Evolutionary conservation across 2,888 invertebrate species (phyloP).

Genomic region (Gari tellinella): DNA sequence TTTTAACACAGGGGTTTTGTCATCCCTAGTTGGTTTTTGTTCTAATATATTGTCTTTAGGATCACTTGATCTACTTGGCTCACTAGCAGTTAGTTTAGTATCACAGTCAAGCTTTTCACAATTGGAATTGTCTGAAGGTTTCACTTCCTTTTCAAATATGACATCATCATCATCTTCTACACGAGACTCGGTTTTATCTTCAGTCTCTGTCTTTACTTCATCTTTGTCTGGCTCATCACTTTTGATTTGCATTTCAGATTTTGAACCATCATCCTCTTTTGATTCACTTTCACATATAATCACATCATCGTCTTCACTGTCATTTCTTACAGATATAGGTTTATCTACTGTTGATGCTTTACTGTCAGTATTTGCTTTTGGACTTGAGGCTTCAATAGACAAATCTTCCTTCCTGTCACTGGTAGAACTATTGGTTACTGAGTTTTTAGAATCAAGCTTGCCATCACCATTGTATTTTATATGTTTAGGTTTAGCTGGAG

Average conservation of each 20-base stretch:
- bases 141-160: slow-evolving; percentile 35
- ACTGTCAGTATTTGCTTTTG: too few species aligned
- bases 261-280: slow-evolving; percentile 6
- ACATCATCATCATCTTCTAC: slow-evolving; percentile 33
- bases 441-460: too few species aligned
- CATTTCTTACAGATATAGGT: neutral
- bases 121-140: slow-evolving; percentile 15
- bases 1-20: too few species aligned
- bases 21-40: too few species aligned
- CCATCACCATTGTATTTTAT: too few species aligned
- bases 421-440: too few species aligned
- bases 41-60: too few species aligned
- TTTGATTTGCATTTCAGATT: slow-evolving; percentile 1
- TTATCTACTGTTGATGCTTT: too few species aligned
- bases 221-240: neutral
- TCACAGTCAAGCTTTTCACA: slow-evolving; percentile 1
- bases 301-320: slow-evolving; percentile 10
- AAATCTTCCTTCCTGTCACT: too few species aligned
- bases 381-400: too few species aligned
- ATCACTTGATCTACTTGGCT: neutral
- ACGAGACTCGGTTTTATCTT: neutral
- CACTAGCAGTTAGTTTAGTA: neutral
- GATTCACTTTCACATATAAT: slow-evolving; percentile 14
- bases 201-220: slow-evolving; percentile 1
- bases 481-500: too few species aligned